Evolutionary conservation across 2,888 invertebrate genomes (phyloP), one percentile per base, ranked within the genome.

Genomic region (Amphipoea lucens): DNA sequence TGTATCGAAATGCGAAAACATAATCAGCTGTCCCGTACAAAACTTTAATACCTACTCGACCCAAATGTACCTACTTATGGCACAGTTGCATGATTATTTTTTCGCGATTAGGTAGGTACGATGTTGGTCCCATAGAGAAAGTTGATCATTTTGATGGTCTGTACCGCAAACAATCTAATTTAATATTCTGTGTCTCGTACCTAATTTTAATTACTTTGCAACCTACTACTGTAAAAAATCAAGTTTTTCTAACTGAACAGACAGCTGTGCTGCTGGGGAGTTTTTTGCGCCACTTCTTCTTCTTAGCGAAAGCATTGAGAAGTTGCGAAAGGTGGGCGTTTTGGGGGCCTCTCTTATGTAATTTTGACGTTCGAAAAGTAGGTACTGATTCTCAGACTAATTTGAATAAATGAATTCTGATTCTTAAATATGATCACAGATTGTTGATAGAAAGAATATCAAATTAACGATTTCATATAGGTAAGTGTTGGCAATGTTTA

Each of bases 1-100:
- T 65, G 23, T 70, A 17, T 40, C 40, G 17, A 71, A 71, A 63
- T 40, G 71, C n/a, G 11, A 71, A n/a, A 71, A 40, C n/a, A 40
- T n/a, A 17, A 60, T 60, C 9, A 23, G 36, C 14, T 23, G 7
- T 48, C 68, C 11, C 12, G 20, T 48, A 20, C 48, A 69, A 29
- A 29, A 48, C 29, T 69, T 29, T 4, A 68, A 20, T 48, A 48
- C 29, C 20, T 45, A 29, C 20, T 68, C 12, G 11, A 68, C n/a
- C 17, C 17, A 20, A 20, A 68, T 45, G 45, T 45, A 45, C 29
- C 20, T 48, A 29, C 29, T 29, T 48, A 29, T 36, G 48, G 23
- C 4, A 69, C 7, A 36, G 36, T 36, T 36, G 45, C 1, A 11
- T 45, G 48, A 23, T 20, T 4, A 23, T 36, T 51, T 51, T 36